Evolutionary conservation across 2,797 vertebrate species (phyloP).

Genomic region (Calcarius lapponicus): DNA sequence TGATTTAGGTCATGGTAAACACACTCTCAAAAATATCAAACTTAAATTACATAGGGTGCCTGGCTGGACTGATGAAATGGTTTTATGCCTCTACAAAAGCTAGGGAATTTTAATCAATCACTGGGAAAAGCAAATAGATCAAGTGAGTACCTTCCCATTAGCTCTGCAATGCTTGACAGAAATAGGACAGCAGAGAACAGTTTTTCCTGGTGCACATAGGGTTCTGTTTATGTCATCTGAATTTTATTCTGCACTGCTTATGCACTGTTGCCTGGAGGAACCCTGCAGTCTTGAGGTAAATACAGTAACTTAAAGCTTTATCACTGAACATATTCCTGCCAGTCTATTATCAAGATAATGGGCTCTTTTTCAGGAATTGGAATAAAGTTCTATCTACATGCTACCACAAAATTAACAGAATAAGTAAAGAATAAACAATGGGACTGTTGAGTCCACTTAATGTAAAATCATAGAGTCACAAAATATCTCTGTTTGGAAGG

Average conservation of each 20-base stretch:
- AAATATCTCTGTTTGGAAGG: not conserved
- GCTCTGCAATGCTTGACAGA: conserved; percentile 75
- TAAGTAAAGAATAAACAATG: not conserved
- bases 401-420: not conserved
- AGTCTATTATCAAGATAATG: conserved; percentile 39
- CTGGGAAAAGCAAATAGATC: conserved; percentile 62
- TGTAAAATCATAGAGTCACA: not conserved
- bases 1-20: not conserved
- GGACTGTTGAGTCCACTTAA: not conserved
- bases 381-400: not conserved
- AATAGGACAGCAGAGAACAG: conserved; percentile 66
- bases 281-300: conserved; percentile 61
- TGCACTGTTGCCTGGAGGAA: conserved; percentile 62
- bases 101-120: conserved; percentile 49
- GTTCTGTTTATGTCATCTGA: conserved; percentile 70
- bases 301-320: conserved; percentile 53
- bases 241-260: conserved; percentile 63
- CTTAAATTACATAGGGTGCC: not conserved
- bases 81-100: conserved; percentile 13
- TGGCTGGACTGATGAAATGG: not conserved
- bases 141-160: conserved; percentile 60
- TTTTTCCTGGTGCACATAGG: conserved; percentile 39
- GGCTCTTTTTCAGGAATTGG: not conserved
- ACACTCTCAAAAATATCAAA: not conserved
- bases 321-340: conserved; percentile 26